These are phyloP conservation scores for Metacarcinus magister DNA, from an alignment of 2,888 invertebrate species.

Conservation along the genomic window DNA sequence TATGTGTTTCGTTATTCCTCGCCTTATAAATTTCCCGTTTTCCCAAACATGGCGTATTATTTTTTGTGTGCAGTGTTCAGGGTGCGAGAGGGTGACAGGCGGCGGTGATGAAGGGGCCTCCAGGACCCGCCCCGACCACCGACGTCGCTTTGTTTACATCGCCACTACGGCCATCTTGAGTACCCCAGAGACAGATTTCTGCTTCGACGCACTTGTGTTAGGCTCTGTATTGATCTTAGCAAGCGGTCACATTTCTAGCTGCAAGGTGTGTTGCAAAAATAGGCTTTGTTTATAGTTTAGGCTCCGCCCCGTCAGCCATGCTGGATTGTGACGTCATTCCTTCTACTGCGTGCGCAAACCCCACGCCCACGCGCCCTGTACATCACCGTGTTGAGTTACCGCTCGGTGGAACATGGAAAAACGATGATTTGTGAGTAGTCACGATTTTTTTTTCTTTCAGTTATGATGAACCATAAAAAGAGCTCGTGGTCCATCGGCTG, in stretches of 20 bases:
- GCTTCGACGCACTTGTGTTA: constrained; percentile 74
- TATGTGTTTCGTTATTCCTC: constrained; percentile 64
- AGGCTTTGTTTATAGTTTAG: constrained; percentile 73
- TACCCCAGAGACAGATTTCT: constrained; percentile 68
- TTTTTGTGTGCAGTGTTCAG: constrained; percentile 72
- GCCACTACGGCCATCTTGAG: constrained; percentile 64
- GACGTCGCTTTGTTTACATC: constrained; percentile 75
- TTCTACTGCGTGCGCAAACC: constrained; percentile 70
- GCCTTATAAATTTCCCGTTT: constrained; percentile 76
- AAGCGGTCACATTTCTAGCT: constrained; percentile 68
- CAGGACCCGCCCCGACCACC: constrained; percentile 72
- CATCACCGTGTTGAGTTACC: constrained; percentile 77
- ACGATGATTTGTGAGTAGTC: constrained; percentile 63
- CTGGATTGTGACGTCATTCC: constrained; percentile 80
- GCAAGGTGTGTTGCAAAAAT: constrained; percentile 78
- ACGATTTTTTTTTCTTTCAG: constrained; percentile 1
- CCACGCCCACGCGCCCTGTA: constrained; percentile 73
- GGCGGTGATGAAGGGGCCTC: constrained; percentile 65
- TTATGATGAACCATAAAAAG: constrained; percentile 43
- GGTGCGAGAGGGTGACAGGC: constrained; percentile 73
- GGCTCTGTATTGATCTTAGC: constrained; percentile 77
- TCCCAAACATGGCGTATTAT: constrained; percentile 72
- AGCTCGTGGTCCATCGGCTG: constrained; percentile 15
- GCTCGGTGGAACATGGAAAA: constrained; percentile 69
- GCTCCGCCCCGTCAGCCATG: constrained; percentile 80